Evolutionary conservation across 1,140 invertebrate species (phyloP), one percentile per base, ranked within the genome.

Genomic region (Agrypnia vestita): DNA sequence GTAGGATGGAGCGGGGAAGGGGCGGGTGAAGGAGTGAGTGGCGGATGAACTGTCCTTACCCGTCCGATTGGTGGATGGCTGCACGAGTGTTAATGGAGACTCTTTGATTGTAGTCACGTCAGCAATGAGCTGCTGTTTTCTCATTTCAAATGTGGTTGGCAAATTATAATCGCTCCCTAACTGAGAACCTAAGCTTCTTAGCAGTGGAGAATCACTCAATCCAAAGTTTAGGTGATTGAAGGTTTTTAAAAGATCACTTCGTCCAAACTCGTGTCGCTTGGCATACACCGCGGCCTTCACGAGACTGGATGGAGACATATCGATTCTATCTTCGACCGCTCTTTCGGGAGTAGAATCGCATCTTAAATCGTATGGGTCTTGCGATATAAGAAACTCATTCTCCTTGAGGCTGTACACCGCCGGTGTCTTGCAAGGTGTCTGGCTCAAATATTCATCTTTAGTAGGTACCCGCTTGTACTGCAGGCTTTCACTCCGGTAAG

Each of bases 231-330:
- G 61, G 35, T 53, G 25, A 12, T 62, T 47, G 53, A 64, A 71
- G 4, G 76, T 43, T 17, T 78, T 78, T 10, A 83, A 61, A 13
- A 83, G 44, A 13, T 78, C 61, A 15, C 71, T 56, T 11, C 72
- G 56, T 86, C 87, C 83, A 88, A 88, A 76, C 84, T 92, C 91
- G 83, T 91, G 90, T 61, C 90, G 88, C 86, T 93, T 93, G 81
- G 89, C 91, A 84, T 91, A 92, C 44, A 93, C 92, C 8, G 92
- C 92, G 10, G 91, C 91, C 85, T 94, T 93, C 67, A 94, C 92
- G 35, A 94, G 86, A 81, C 88, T 90, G 79, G 92, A 92, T 15
- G 93, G 93, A 55, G 92, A 92, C 90, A 92, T 90, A 7, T 64
- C 35, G 13, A 78, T 74, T 72, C 21, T 47, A 8, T 72, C 46